Conservation (phyloP, 2,797 vertebrate species). For the Anguilla anguilla region DNA sequence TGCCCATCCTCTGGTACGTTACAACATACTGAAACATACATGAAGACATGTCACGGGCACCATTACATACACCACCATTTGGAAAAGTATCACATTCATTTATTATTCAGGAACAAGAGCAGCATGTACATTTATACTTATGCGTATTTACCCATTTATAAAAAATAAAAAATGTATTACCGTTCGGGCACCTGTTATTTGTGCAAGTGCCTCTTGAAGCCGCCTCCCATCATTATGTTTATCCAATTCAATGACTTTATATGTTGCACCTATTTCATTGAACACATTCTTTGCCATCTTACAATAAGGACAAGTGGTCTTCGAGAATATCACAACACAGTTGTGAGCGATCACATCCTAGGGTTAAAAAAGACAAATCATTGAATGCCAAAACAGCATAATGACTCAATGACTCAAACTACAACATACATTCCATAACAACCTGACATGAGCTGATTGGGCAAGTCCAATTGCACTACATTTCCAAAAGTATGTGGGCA, state of each 20-base stretch:
- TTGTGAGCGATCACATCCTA: constrained; percentile 88
- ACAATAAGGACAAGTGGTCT: constrained; percentile 91
- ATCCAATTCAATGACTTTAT: constrained; percentile 89
- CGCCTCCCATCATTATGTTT: constrained; percentile 78
- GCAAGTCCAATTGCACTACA: not conserved
- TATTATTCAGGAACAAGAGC: constrained; percentile 14
- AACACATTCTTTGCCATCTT: constrained; percentile 92
- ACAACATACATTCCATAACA: not conserved
- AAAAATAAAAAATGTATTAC: constrained; percentile 68
- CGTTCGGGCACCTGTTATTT: constrained; percentile 87
- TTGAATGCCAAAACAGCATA: not conserved
- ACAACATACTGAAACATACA: not conserved
- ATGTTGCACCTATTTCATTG: constrained; percentile 81
- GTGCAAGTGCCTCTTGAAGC: constrained; percentile 83
- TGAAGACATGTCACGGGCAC: not conserved
- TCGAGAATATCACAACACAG: constrained; percentile 97
- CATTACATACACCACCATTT: not conserved
- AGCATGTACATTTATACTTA: no score
- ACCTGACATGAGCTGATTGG: not conserved
- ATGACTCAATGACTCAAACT: not conserved
- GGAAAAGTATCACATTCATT: not conserved
- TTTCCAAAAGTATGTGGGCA: no score
- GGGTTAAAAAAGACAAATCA: constrained; percentile 32
- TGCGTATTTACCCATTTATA: not conserved
- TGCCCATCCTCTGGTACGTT: not conserved